Conservation (phyloP, 2,888 invertebrate species). For the Boloria selene region DNA sequence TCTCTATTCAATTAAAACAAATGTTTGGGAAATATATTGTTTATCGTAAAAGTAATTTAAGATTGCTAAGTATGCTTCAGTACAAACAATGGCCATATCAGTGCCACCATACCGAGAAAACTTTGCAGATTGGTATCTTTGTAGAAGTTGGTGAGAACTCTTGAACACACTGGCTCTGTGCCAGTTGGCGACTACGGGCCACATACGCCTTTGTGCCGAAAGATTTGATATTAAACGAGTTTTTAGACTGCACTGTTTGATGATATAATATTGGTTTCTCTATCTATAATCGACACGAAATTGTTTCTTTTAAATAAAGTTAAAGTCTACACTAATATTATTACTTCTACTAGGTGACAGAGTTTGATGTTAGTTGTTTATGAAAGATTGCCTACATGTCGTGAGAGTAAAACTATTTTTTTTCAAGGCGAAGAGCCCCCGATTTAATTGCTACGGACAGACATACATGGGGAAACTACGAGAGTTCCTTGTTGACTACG, state of each 20-base stretch:
- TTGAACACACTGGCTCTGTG: conserved; percentile 21
- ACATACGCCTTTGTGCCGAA: conserved; percentile 20
- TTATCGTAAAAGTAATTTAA: not conserved
- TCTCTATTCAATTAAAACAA: not conserved
- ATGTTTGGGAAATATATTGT: not conserved
- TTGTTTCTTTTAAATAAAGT: not conserved
- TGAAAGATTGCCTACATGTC: no score
- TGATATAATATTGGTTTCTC: not conserved
- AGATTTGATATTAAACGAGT: conserved; percentile 16
- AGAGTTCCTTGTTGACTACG: no score
- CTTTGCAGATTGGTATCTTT: conserved; percentile 26
- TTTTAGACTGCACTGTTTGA: conserved; percentile 10
- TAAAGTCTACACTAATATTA: no score
- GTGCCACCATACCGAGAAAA: conserved; percentile 11
- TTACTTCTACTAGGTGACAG: no score
- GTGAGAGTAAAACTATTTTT: no score
- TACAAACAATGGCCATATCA: conserved; percentile 17
- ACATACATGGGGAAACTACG: no score
- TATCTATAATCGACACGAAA: not conserved
- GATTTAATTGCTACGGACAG: no score
- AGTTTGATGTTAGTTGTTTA: no score
- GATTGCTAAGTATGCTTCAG: conserved; percentile 4
- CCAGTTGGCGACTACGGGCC: conserved; percentile 15
- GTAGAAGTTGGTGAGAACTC: conserved; percentile 24
- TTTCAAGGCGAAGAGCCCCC: no score